Percentiles rank a stretch among this genome's conserved stretches.
These are phyloP conservation scores for Tenthredo notha DNA, from an alignment of 2,888 invertebrate species.

Conservation along the genomic window DNA sequence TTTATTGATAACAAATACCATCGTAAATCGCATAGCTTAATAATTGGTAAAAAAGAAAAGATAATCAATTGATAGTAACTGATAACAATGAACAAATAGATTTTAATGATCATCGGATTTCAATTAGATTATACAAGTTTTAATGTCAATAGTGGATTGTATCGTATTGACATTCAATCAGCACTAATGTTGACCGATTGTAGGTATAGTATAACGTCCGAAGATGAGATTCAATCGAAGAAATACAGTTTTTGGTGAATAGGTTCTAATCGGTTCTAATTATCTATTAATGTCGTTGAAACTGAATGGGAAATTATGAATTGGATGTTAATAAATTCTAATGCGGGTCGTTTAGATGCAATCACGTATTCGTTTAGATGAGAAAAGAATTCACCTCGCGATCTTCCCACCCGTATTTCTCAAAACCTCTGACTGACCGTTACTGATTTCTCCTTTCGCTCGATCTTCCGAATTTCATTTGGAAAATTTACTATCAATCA, in stretches of 20 bases:
- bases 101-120: neutral
- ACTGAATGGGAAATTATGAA: neutral
- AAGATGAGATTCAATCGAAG: neutral
- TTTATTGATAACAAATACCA: too few species aligned
- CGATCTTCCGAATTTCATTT: neutral
- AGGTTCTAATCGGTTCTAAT: neutral
- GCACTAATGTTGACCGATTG: too few species aligned
- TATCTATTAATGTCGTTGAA: neutral
- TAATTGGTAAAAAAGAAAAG: neutral
- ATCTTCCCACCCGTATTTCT: neutral
- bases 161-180: too few species aligned
- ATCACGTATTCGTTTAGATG: neutral
- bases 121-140: neutral
- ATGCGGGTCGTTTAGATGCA: neutral
- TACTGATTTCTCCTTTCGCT: neutral
- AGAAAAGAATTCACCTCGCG: neutral
- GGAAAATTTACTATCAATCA: neutral
- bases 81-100: neutral
- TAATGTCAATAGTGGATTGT: too few species aligned
- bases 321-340: neutral
- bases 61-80: neutral
- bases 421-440: neutral
- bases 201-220: too few species aligned
- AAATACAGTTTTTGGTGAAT: neutral
- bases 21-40: too few species aligned